Base-by-base conservation (phyloP, 1,140 invertebrate genomes). In the Macrotrachela quadricornifera region DNA sequence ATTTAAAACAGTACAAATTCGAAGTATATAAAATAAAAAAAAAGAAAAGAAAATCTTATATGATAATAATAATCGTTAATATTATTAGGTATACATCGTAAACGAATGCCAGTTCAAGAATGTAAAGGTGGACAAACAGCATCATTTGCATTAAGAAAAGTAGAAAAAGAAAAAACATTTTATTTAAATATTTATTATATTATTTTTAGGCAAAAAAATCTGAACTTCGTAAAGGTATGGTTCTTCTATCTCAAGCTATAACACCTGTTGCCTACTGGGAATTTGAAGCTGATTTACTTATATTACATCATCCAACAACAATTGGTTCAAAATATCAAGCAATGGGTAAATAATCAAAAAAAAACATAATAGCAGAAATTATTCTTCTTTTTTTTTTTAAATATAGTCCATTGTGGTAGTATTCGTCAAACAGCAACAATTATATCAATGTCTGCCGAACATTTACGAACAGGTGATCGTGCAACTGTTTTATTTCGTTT, bases 261-360 rank as follows among this genome's bases (percentile, higher is more conserved):
- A 85, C 94, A 70, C 90, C 91, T 17, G 79, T 82, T 66, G 86
- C 91, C n/a, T 94, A 86, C 70, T 95, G 90, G 87, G 87, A 95
- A 72, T 97, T 99, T 71, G 85, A 95, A 70, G 90, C 86, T 1
- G 92, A 97, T 75, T 92, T 99, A 60, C 74, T 97, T 4, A 88
- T 99, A 21, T 71, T 97, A 12, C 92, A 99, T 74, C 92, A 99
- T 75, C 92, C 92, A 6, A 97, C 92, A 37, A 99, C 92, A 46
- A 97, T 99, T 60, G 85, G 84, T 63, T 81, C 85, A 15, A 77
- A 88, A 56, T 97, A 99, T 71, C 92, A 99, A 76, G 92, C 91
- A 15, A 95, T 96, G 90, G 86, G 84, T 87, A 74, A 61, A 63
- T 57, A 21, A 10, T 36, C 50, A n/a, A 11, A 15, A 4, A 37